Percentiles rank a stretch among this genome's conserved stretches.
Evolutionary conservation across 2,888 invertebrate genomes (phyloP).

Genomic region (Teleogryllus oceanicus): DNA sequence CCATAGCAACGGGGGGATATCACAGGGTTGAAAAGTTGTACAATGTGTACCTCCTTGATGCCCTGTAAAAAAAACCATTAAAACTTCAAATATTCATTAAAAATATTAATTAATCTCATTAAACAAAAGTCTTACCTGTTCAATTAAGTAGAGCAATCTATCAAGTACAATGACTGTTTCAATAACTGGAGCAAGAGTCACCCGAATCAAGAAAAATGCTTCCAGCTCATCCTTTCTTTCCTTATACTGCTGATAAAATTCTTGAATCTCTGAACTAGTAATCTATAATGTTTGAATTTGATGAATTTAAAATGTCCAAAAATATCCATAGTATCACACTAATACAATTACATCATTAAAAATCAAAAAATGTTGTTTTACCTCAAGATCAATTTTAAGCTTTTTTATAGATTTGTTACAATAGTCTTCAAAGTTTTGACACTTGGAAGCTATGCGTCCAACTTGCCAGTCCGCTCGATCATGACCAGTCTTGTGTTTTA

Average conservation of each 20-base stretch:
- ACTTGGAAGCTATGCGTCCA: slow-evolving; percentile 61
- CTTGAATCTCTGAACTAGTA: slow-evolving; percentile 48
- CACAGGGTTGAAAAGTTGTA: slow-evolving; percentile 78
- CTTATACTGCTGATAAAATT: slow-evolving; percentile 47
- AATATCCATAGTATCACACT: not conserved
- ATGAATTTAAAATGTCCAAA: too few species aligned
- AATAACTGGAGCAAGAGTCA: slow-evolving; percentile 72
- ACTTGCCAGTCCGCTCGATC: slow-evolving; percentile 54
- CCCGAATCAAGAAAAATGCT: slow-evolving; percentile 72
- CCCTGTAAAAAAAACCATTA: slow-evolving; percentile 40
- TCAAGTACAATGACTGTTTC: slow-evolving; percentile 81
- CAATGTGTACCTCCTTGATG: slow-evolving; percentile 56
- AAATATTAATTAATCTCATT: not conserved
- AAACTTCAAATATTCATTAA: not conserved
- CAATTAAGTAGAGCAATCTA: slow-evolving; percentile 70
- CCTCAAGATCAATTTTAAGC: slow-evolving; percentile 54
- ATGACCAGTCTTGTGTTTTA: slow-evolving; percentile 49
- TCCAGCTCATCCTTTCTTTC: slow-evolving; percentile 57
- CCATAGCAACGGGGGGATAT: slow-evolving; percentile 80
- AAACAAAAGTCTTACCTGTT: slow-evolving; percentile 49
- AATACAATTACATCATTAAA: not conserved
- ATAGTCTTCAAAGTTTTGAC: slow-evolving; percentile 65
- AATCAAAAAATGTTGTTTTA: slow-evolving; percentile 37
- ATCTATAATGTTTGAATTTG: slow-evolving; percentile 34
- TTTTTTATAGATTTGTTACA: slow-evolving; percentile 62